A percentile compares a stretch with the other conserved stretches of the same genome.
phyloP scores from a whole-genome alignment of 2,113 vertebrate genomes.

The Tragelaphus buxtoni region DNA sequence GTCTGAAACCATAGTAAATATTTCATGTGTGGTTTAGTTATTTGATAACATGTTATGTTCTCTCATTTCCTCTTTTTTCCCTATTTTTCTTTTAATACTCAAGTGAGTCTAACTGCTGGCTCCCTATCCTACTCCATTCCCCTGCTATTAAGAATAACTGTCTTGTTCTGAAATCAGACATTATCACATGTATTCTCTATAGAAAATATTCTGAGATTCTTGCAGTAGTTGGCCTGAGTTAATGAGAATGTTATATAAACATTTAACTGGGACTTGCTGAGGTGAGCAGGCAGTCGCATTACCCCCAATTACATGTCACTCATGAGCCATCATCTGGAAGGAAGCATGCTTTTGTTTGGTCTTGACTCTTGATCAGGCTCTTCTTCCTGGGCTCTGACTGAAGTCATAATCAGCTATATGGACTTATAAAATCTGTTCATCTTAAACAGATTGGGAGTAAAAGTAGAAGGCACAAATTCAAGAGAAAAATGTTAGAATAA shows the following conservation, averaged over 20 bases:
- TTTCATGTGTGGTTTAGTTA: rapidly evolving
- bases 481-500: neutral
- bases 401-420: rapidly evolving
- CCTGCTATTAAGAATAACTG: neutral
- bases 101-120: neutral
- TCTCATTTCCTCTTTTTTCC: neutral
- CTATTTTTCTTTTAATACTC: neutral
- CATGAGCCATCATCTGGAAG: rapidly evolving
- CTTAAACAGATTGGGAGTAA: rapidly evolving
- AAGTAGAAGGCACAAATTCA: neutral
- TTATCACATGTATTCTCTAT: rapidly evolving
- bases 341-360: rapidly evolving
- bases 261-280: neutral
- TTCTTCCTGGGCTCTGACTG: neutral
- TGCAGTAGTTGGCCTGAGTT: rapidly evolving
- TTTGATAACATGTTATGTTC: rapidly evolving
- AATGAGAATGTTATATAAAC: rapidly evolving
- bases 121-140: rapidly evolving
- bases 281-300: neutral
- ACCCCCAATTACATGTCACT: rapidly evolving
- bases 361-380: neutral
- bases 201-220: neutral
- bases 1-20: rapidly evolving
- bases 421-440: neutral
- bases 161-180: neutral